Percentiles rank a stretch among this genome's conserved stretches.
Conservation (phyloP, 1,140 invertebrate species). For the Drosophila jambulina region DNA sequence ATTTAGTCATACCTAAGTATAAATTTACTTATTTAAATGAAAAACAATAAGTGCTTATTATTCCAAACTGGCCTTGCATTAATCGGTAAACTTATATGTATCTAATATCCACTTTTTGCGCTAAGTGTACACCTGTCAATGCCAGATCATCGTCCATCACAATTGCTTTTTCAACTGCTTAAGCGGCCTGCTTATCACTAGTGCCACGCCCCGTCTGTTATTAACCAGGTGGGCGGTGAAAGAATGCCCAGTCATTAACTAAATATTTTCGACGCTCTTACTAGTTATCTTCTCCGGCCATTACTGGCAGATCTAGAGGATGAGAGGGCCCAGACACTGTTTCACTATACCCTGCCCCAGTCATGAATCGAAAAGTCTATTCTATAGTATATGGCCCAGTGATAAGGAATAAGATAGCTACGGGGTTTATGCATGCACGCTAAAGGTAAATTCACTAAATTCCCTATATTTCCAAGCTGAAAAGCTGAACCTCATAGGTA, state of each 20-base stretch:
- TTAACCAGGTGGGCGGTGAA: slow-evolving; percentile 3
- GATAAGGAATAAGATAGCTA: slow-evolving; percentile 15
- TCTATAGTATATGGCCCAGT: slow-evolving; percentile 6
- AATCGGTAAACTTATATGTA: not conserved
- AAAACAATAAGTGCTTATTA: no score
- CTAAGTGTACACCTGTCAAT: slow-evolving; percentile 10
- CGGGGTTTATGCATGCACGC: not conserved
- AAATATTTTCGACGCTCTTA: slow-evolving; percentile 60
- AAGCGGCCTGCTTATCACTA: slow-evolving; percentile 46
- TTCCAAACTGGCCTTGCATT: no score
- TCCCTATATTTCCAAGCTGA: not conserved
- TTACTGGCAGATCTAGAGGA: slow-evolving; percentile 31
- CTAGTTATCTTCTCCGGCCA: slow-evolving; percentile 20
- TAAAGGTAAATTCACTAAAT: not conserved
- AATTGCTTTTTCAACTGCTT: slow-evolving; percentile 17
- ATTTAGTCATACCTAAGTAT: no score
- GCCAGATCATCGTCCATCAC: slow-evolving; percentile 29
- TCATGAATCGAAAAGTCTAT: slow-evolving; percentile 20
- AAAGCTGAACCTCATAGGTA: no score
- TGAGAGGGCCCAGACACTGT: slow-evolving; percentile 8
- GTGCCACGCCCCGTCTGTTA: slow-evolving; percentile 42
- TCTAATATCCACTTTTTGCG: not conserved
- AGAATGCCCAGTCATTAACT: slow-evolving; percentile 60
- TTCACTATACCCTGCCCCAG: not conserved
- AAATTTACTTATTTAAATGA: no score